A percentile compares a stretch with the other conserved stretches of the same genome.
Conservation (phyloP, 2,888 invertebrate species). For the Synanthedon myopaeformis region DNA sequence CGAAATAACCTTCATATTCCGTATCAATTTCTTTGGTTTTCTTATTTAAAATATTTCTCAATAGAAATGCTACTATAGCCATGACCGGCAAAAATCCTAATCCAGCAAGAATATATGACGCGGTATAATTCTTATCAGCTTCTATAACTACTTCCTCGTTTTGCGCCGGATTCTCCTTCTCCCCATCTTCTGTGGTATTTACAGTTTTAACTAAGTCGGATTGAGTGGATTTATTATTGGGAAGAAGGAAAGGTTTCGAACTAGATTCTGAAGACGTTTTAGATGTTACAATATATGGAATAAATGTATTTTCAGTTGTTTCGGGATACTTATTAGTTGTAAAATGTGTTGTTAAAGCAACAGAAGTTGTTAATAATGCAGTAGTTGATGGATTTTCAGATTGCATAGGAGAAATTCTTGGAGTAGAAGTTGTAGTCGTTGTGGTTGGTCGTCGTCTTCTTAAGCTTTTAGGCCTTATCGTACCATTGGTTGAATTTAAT, state of each 20-base stretch:
- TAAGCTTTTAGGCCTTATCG: conserved; percentile 35
- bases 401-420: conserved; percentile 16
- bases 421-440: conserved; percentile 40
- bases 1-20: conserved; percentile 73
- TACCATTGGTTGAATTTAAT: conserved; percentile 24
- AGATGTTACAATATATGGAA: conserved; percentile 50
- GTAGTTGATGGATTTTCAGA: conserved; percentile 12
- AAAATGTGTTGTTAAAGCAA: conserved; percentile 7
- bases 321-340: conserved; percentile 13
- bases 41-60: conserved; percentile 66
- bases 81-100: conserved; percentile 71
- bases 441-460: conserved; percentile 58
- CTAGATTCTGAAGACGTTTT: conserved; percentile 54
- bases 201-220: conserved; percentile 19
- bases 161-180: conserved; percentile 22
- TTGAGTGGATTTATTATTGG: conserved; percentile 21
- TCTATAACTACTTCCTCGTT: conserved; percentile 70
- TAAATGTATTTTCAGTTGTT: conserved; percentile 26
- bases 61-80: conserved; percentile 68
- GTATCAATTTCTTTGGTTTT: conserved; percentile 68
- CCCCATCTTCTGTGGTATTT: conserved; percentile 19
- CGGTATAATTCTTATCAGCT: conserved; percentile 70
- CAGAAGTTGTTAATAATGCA: conserved; percentile 9
- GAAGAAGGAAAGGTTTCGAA: conserved; percentile 27
- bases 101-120: conserved; percentile 72